Evolutionary conservation across 1,140 invertebrate genomes (phyloP).

Genomic region (Panonychus citri): DNA sequence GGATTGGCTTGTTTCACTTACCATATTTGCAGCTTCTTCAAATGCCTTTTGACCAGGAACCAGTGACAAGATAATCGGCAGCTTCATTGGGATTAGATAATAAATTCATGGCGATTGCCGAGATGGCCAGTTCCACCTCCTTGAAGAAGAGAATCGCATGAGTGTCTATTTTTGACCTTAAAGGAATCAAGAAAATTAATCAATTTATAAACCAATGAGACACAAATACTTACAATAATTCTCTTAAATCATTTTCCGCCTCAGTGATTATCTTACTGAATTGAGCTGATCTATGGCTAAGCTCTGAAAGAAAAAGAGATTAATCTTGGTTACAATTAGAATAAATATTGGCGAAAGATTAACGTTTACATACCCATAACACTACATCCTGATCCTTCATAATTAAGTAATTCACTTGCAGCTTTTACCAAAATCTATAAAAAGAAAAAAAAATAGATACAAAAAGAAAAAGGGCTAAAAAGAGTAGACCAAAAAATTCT

Average conservation of each 20-base stretch:
- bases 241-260: constrained; percentile 46
- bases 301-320: constrained; percentile 31
- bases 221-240: constrained; percentile 64
- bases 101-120: constrained; percentile 74
- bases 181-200: no score
- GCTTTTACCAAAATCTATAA: constrained; percentile 55
- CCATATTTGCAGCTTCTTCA: constrained; percentile 86
- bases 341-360: not conserved
- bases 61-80: constrained; percentile 34
- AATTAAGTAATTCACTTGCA: constrained; percentile 56
- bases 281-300: constrained; percentile 67
- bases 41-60: constrained; percentile 87
- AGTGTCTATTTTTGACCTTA: constrained; percentile 66
- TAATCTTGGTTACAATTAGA: not conserved
- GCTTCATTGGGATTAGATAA: constrained; percentile 36
- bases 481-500: no score
- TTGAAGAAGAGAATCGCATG: constrained; percentile 83
- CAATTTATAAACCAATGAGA: no score
- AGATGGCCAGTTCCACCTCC: constrained; percentile 83
- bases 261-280: constrained; percentile 57
- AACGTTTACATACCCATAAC: constrained; percentile 43
- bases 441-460: no score
- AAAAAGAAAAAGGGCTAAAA: no score
- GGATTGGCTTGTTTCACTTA: constrained; percentile 69
- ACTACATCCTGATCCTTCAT: constrained; percentile 53